Evolutionary conservation across 2,888 invertebrate species (phyloP), one percentile per base, ranked within the genome.

Genomic region (Eurytoma californica): DNA sequence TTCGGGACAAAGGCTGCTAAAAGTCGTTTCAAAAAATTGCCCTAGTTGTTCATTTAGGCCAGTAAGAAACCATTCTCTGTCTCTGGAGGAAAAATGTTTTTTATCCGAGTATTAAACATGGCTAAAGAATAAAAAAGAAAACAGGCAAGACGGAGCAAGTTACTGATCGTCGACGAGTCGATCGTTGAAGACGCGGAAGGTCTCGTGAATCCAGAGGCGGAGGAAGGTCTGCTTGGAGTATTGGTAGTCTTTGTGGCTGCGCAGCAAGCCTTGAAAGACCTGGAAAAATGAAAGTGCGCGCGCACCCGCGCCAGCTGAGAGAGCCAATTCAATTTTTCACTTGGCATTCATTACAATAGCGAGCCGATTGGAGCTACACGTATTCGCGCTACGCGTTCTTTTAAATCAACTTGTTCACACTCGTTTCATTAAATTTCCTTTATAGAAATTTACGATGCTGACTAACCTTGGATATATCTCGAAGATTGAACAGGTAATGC

Each of bases 391-490:
- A 74, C 18, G 24, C 13, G 49, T 67, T 7, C 12, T 55, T 47
- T 47, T 18, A 47, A 39, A 28, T 55, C 14, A 30, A 28, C 9
- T 60, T 60, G 24, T 60, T 60, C 24, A 7, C 16, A 28, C 16
- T 13, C 24, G 13, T 28, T 60, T 30, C 2, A 30, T 30, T 30
- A 4, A n/a, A n/a, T n/a, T n/a, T n/a, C n/a, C n/a, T n/a, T n/a
- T n/a, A n/a, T n/a, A n/a, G n/a, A n/a, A n/a, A n/a, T n/a, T n/a
- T n/a, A n/a, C n/a, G n/a, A n/a, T n/a, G n/a, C n/a, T n/a, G n/a
- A n/a, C n/a, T n/a, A n/a, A 97, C 94, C 91, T 94, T 96, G 0
- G 97, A 97, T 83, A 97, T 96, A 86, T 97, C 97, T 83, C 97
- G 91, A 85, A 97, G 90, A 90, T 97, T 97, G 91, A 97, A 97